A percentile compares a stretch with the other conserved stretches of the same genome.
phyloP scores from a whole-genome alignment of 2,888 invertebrate species.

The Anthophora plumipes region DNA sequence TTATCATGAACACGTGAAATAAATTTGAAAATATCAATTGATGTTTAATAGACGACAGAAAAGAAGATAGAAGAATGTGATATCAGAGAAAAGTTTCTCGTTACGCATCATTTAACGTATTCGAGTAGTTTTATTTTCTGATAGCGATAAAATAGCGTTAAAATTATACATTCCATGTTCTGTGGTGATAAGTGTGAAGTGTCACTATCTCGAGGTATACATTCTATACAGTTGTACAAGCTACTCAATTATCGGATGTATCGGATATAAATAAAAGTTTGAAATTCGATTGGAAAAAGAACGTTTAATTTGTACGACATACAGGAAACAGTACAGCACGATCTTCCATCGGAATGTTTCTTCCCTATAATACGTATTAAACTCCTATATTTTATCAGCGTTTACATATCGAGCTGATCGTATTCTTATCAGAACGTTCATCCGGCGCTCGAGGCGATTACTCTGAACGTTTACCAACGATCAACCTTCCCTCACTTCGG shows the following conservation, averaged over 20 bases:
- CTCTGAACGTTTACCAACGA: constrained; percentile 12
- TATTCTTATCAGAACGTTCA: constrained; percentile 39
- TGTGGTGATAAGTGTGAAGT: neutral
- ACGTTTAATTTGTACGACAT: neutral
- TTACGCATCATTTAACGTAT: neutral
- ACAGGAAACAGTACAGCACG: neutral
- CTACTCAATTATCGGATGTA: neutral
- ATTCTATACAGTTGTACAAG: too few species aligned
- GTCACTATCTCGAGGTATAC: neutral
- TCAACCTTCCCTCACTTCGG: constrained; percentile 21
- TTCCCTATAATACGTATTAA: neutral
- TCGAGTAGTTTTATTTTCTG: neutral
- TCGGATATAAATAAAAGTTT: neutral
- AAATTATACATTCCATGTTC: neutral
- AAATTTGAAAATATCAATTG: neutral
- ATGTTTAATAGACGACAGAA: neutral
- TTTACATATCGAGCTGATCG: constrained; percentile 38
- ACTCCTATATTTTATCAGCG: constrained; percentile 28
- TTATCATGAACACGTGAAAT: neutral
- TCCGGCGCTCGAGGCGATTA: constrained; percentile 34
- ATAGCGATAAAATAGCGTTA: neutral
- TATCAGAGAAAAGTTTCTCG: neutral
- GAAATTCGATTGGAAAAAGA: too few species aligned
- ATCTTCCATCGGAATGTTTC: neutral
- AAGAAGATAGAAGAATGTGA: too few species aligned